Evolutionary conservation across 1,140 invertebrate genomes (phyloP), one percentile per base, ranked within the genome.

Genomic region (Contarinia nasturtii): DNA sequence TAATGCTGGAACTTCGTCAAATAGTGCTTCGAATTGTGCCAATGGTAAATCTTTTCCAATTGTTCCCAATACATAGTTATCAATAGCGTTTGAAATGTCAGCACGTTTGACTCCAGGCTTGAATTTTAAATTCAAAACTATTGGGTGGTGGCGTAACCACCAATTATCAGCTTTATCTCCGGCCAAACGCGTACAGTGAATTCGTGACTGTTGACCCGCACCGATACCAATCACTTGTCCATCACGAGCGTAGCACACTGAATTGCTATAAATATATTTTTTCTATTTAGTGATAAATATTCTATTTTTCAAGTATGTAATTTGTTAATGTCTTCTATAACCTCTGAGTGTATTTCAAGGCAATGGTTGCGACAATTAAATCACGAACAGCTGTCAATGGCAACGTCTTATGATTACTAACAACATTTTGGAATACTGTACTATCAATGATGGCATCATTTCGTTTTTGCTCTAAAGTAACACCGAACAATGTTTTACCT

Each of bases 151-250:
- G 20, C 94, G 76, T 51, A 96, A 63, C 93, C 93, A 98, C 93
- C 93, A 98, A 67, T 93, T 90, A 60, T 92, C 86, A n/a, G 90
- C 89, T 67, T 98, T 98, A 58, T 93, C 88, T 15, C 92, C 93
- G 48, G 94, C 94, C 50, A 98, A 72, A 54, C 94, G 74, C 0
- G 93, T 97, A 64, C 93, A 98, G 65, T 98, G 93, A 58, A 98
- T 97, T 51, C 94, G 74, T 0, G 89, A 94, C 63, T 98, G 94
- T 60, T 98, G 94, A 0, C 94, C 94, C 21, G 94, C 94, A 40
- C 94, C 94, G 51, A 97, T 95, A 36, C 94, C 93, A 59, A 96
- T 82, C 1, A 96, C 85, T 72, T 98, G 86, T 0, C 90, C 90
- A 66, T 88, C 75, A 55, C 76, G 53, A 11, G 61, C 61, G 55